Conservation (phyloP, 1,140 invertebrate genomes). For the Ceratosolen solmsi region DNA sequence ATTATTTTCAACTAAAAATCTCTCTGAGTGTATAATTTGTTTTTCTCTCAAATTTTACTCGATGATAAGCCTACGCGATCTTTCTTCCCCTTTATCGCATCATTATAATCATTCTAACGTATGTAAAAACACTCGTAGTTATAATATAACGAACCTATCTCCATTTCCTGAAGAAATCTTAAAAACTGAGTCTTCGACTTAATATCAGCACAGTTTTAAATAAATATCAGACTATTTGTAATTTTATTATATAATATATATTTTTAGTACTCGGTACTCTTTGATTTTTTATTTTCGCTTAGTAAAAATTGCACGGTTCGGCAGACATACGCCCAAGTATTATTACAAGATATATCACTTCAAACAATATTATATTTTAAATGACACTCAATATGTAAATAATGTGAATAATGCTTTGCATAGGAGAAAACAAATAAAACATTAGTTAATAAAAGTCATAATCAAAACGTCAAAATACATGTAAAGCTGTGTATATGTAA, state of each 20-base stretch:
- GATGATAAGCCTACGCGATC: conserved; percentile 5
- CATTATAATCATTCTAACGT: conserved; percentile 35
- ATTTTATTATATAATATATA: conserved; percentile 39
- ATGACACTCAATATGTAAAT: background rate
- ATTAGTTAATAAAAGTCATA: conserved; percentile 7
- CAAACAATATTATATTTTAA: background rate
- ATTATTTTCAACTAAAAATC: too few species aligned
- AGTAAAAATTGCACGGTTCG: conserved; percentile 24
- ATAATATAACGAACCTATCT: conserved; percentile 22
- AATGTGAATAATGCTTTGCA: background rate
- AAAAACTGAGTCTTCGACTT: conserved; percentile 39
- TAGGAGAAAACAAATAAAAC: background rate
- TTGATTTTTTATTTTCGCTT: conserved; percentile 43
- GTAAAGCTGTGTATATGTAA: conserved; percentile 34
- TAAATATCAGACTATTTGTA: conserved; percentile 46
- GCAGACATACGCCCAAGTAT: conserved; percentile 4
- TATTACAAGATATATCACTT: background rate
- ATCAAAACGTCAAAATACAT: conserved; percentile 3
- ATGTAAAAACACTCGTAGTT: conserved; percentile 44
- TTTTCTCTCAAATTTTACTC: background rate
- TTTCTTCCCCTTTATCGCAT: background rate
- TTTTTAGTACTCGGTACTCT: conserved; percentile 38
- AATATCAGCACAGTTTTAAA: conserved; percentile 45
- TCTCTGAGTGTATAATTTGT: conserved; percentile 31
- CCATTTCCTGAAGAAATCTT: conserved; percentile 15